Evolutionary conservation across 2,113 vertebrate species (phyloP), one percentile per base, ranked within the genome.

Genomic region (Pithys albifrons): DNA sequence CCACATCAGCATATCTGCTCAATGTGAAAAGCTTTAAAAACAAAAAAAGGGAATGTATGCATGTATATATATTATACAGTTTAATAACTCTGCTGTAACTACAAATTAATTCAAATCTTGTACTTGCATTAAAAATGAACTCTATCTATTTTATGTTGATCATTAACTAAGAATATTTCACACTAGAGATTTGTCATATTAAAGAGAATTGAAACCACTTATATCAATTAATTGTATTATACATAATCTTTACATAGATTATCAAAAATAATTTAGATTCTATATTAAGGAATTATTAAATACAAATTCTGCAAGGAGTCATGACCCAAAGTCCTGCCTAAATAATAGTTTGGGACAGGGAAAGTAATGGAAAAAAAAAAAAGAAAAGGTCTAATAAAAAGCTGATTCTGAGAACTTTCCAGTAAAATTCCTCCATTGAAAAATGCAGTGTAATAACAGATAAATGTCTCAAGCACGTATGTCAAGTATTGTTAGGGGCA

Each of bases 101-200:
- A 97, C 98, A 98, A 98, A 98, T 98, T 98, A 98, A 98, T 98
- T 98, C 98, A 98, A 98, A 98, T 98, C 98, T 98, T 98, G 97
- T 98, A 98, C 97, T 98, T 98, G 96, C 98, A 98, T 98, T 98
- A 98, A 98, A 98, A 98, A 98, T 98, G 98, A 98, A 98, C 98
- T 98, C 98, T 98, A 97, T 97, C 97, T 97, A 97, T 98, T 98
- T 98, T 98, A 98, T 98, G 98, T 98, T 98, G 98, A 98, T 98
- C 98, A 98, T 98, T 98, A 98, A 98, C 97, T 97, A 98, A 97
- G 98, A 98, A 98, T 98, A 98, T 98, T 98, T 98, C 98, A 98
- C 98, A 98, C 98, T 97, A 95, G 98, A 98, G 98, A 98, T 98
- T 98, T 98, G 98, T 98, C 98, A 98, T 98, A 98, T 98, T 98